Conservation (phyloP, 2,888 invertebrate species). For the Coecobrya sp. region DNA sequence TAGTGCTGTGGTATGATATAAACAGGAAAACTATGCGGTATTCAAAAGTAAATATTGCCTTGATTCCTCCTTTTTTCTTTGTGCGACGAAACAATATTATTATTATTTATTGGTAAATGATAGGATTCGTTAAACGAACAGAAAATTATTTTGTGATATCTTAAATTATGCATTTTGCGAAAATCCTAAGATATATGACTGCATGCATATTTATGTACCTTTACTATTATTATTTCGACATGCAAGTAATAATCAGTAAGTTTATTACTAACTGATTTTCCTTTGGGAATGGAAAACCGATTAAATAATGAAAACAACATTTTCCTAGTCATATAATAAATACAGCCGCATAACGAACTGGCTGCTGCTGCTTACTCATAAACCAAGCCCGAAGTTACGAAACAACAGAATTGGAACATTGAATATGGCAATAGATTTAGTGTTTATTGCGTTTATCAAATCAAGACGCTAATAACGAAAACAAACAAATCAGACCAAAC, state of each 20-base stretch:
- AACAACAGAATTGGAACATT: too few species aligned
- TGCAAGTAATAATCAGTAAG: not conserved
- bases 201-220: not conserved
- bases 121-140: conserved; percentile 7
- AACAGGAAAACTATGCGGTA: not conserved
- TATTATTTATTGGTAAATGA: not conserved
- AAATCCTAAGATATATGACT: not conserved
- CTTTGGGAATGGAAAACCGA: not conserved
- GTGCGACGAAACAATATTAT: not conserved
- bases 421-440: too few species aligned
- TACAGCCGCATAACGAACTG: too few species aligned
- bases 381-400: not conserved
- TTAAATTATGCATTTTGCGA: conserved; percentile 55
- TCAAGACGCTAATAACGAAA: too few species aligned
- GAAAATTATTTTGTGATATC: conserved; percentile 25
- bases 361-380: too few species aligned
- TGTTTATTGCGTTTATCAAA: too few species aligned
- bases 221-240: not conserved
- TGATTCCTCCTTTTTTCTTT: not conserved
- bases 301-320: not conserved
- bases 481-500: too few species aligned
- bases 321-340: too few species aligned
- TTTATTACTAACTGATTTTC: not conserved
- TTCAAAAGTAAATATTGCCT: not conserved
- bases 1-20: not conserved